phyloP scores from a whole-genome alignment of 2,888 invertebrate species.

The Ornithoptera priamus region DNA sequence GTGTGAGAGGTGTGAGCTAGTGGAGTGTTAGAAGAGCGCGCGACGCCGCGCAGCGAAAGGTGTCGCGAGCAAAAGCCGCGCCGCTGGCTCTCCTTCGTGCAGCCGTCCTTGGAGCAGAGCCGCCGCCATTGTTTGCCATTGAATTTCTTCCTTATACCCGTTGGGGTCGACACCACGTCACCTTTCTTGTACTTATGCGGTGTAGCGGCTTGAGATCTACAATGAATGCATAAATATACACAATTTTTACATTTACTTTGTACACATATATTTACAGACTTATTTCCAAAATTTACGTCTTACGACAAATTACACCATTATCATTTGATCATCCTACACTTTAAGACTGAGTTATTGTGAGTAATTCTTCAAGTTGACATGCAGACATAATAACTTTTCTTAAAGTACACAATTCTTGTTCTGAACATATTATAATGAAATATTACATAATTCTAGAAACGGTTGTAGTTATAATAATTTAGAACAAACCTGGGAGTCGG shows the following conservation, averaged over 20 bases:
- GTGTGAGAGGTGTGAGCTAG: constrained; percentile 67
- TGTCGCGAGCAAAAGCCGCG: constrained; percentile 98
- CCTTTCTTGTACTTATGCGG: constrained; percentile 98
- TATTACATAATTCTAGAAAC: too few species aligned
- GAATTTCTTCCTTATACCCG: constrained; percentile 98
- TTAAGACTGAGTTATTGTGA: too few species aligned
- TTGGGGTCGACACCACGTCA: constrained; percentile 95
- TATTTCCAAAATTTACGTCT: too few species aligned
- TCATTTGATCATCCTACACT: too few species aligned
- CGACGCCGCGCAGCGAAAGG: constrained; percentile 90
- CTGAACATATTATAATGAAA: too few species aligned
- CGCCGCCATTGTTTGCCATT: constrained; percentile 99
- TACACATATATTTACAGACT: too few species aligned
- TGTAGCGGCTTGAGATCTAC: constrained; percentile 93
- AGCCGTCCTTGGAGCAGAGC: constrained; percentile 96
- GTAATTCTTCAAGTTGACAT: too few species aligned
- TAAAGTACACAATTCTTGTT: too few species aligned
- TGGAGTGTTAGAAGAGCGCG: constrained; percentile 71
- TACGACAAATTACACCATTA: too few species aligned
- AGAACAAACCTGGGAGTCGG: constrained; percentile 88
- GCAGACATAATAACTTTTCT: too few species aligned
- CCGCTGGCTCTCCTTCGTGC: constrained; percentile 96
- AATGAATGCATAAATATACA: neutral
- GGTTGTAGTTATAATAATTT: constrained; percentile 29
- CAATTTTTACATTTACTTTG: neutral